Conservation (phyloP, 1,140 invertebrate genomes). For the Macrobrachium rosenbergii region DNA sequence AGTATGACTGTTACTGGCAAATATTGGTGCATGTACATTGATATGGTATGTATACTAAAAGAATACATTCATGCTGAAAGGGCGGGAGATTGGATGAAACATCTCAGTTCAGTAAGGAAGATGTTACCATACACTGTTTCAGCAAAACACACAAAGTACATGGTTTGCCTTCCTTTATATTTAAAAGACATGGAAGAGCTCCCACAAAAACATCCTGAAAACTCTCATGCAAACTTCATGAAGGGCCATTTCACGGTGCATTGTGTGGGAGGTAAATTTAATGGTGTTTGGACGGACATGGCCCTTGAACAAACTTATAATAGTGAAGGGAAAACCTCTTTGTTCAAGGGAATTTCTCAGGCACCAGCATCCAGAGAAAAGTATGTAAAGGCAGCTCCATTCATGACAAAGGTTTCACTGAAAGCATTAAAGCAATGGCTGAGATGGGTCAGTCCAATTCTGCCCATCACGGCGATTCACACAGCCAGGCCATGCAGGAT, state of each 20-base stretch:
- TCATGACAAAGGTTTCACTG: conserved; percentile 12
- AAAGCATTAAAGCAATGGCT: conserved; percentile 11
- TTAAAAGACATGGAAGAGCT: conserved; percentile 3
- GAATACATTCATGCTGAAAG: conserved; percentile 17
- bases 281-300: conserved; percentile 31
- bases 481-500: conserved; percentile 2
- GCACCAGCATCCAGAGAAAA: background rate
- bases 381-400: background rate
- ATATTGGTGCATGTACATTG: conserved; percentile 5
- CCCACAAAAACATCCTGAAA: background rate
- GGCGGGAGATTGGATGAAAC: background rate
- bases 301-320: conserved; percentile 19
- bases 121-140: conserved; percentile 19
- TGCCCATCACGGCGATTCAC: background rate
- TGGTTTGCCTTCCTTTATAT: background rate
- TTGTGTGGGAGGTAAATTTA: conserved; percentile 14
- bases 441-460: conserved; percentile 3
- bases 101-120: conserved; percentile 4
- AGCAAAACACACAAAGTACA: background rate
- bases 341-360: conserved; percentile 8
- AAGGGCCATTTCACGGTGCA: conserved; percentile 6
- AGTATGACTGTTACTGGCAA: background rate
- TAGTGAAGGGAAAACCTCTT: background rate
- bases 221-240: background rate
- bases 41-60: conserved; percentile 17